Conservation (phyloP, 2,888 invertebrate species). For the Cordilura impudica region DNA sequence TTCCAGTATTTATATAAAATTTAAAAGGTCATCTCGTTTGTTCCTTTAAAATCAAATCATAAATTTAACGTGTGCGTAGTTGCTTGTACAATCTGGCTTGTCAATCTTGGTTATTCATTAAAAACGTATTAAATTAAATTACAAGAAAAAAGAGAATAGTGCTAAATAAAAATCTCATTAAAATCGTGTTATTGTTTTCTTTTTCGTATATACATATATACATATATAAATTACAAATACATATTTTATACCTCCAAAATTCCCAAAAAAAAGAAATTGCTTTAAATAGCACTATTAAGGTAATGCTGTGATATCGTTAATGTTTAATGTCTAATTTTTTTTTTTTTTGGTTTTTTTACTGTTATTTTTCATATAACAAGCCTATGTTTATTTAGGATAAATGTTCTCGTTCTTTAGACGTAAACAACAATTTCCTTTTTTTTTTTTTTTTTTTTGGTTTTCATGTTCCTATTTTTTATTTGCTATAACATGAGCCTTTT, state of each 20-base stretch:
- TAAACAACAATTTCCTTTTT: neutral
- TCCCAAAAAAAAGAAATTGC: neutral
- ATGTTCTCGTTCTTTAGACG: neutral
- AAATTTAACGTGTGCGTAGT: no score
- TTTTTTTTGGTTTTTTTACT: neutral
- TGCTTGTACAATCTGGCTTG: no score
- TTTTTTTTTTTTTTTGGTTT: neutral
- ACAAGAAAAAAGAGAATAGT: neutral
- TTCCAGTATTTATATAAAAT: no score
- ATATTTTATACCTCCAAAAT: neutral
- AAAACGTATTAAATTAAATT: neutral
- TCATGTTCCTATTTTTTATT: neutral
- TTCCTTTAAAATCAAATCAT: no score
- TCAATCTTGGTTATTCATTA: no score
- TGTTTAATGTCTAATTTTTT: neutral
- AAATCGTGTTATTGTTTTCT: neutral
- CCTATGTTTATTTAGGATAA: conserved; percentile 46
- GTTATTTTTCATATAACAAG: neutral
- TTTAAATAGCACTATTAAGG: neutral
- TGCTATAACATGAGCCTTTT: neutral
- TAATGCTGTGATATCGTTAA: neutral
- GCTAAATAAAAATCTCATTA: conserved; percentile 9
- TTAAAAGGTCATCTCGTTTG: no score
- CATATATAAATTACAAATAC: neutral
- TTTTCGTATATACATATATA: neutral